Percentiles rank a stretch among this genome's conserved stretches.
phyloP scores from a whole-genome alignment of 2,888 invertebrate species.

The Plebejus anna region DNA sequence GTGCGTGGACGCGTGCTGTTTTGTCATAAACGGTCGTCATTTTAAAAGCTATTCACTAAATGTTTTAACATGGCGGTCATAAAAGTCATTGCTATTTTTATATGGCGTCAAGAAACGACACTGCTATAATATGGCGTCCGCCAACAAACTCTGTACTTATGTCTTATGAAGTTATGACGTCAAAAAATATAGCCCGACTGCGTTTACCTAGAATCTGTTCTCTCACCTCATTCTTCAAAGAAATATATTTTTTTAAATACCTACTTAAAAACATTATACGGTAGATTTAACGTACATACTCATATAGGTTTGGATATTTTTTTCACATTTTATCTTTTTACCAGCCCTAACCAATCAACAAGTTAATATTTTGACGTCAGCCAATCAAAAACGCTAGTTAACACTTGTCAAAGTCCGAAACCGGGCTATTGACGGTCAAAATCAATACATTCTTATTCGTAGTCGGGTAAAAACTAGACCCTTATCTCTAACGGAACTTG shows the following conservation, averaged over 20 bases:
- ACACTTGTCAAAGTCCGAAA: background rate
- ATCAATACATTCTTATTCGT: background rate
- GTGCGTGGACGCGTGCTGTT: constrained; percentile 14
- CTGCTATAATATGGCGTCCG: background rate
- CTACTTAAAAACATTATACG: too few relatives aligned
- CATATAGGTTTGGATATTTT: too few relatives aligned
- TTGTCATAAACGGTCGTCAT: constrained; percentile 1
- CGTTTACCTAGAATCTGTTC: too few relatives aligned
- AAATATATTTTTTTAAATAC: too few relatives aligned
- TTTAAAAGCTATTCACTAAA: background rate
- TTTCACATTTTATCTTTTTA: too few relatives aligned
- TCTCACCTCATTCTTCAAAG: too few relatives aligned
- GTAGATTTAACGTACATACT: too few relatives aligned
- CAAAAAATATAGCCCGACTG: too few relatives aligned
- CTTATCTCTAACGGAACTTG: background rate
- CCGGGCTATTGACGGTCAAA: background rate
- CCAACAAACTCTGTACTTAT: background rate
- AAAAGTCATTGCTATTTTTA: background rate
- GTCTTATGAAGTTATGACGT: too few relatives aligned
- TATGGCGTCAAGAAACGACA: background rate
- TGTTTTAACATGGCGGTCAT: constrained; percentile 1
- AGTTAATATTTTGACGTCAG: too few relatives aligned
- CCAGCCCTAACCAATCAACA: too few relatives aligned
- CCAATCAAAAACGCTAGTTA: too few relatives aligned
- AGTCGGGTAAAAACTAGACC: background rate